Conservation (phyloP, 1,140 invertebrate species). For the Chironomus tepperi region DNA sequence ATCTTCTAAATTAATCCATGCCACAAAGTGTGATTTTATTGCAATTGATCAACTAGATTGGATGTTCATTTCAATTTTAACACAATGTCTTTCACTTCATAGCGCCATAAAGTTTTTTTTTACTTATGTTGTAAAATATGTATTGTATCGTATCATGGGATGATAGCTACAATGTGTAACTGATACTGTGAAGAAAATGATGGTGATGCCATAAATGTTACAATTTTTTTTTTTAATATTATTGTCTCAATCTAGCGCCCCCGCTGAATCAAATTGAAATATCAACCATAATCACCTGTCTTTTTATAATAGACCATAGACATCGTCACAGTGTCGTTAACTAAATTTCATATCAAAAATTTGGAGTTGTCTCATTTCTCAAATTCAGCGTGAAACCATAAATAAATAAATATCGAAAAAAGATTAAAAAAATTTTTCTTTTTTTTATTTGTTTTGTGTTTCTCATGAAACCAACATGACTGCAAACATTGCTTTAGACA, state of each 20-base stretch:
- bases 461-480: slow-evolving; percentile 20
- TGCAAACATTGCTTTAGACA: not conserved
- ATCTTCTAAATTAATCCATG: not conserved
- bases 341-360: no score
- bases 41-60: not conserved
- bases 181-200: not conserved
- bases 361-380: not conserved
- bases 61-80: not conserved
- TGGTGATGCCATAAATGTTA: not conserved
- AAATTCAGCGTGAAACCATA: slow-evolving; percentile 7
- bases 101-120: not conserved
- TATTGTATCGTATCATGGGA: no score
- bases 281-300: not conserved
- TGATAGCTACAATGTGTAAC: not conserved
- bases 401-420: not conserved
- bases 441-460: not conserved
- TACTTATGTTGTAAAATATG: no score
- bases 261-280: not conserved
- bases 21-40: slow-evolving; percentile 8
- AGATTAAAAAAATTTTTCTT: no score
- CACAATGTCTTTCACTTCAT: not conserved
- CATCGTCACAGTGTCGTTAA: not conserved
- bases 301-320: not conserved
- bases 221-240: not conserved
- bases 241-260: not conserved